Base-by-base conservation (phyloP, 2,888 invertebrate genomes). In the Apodemia hepburni region DNA sequence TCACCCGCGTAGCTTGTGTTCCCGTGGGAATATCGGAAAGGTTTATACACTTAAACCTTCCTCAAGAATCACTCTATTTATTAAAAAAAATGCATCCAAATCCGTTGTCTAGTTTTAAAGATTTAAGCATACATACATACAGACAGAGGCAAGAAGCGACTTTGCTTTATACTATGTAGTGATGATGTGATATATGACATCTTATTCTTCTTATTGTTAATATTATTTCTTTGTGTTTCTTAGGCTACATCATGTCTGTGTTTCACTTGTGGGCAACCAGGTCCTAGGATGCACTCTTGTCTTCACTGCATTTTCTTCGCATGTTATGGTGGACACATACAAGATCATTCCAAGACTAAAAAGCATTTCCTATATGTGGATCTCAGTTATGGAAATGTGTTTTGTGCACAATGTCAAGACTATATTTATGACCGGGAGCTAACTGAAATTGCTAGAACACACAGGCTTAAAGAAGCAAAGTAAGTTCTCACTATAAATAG, bases 251-350 rank as follows among this genome's bases (percentile, higher is more conserved):
- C 95, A 84, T 95, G 96, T 82, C 92, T 95, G 69, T 98, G 98
- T 85, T 96, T 97, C 73, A 93, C 94, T 38, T 98, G 98, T 82
- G 94, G 95, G 72, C 94, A 94, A 69, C 93, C 95, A 65, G 95
- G 96, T 27, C 94, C 96, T n/a, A 94, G 97, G 65, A 92, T 97
- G 73, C 96, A 96, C 78, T 95, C 96, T 29, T 97, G 97, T 76
- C 92, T 97, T 65, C 96, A 97, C 75, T 99, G 99, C 89, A 97
- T 98, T 72, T 98, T 94, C 87, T 98, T 99, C 84, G 98, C 97
- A 61, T 99, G 99, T 82, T 96, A 96, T 73, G 94, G 94, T 27
- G 93, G 95, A 64, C 98, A 98, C 81, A 97, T 98, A 70, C 94
- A 96, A 74, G 95, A 97, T 63, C 98, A 99, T 90, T 94, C 96